Conservation (phyloP, 2,797 vertebrate species). For the Chiloscyllium punctatum region DNA sequence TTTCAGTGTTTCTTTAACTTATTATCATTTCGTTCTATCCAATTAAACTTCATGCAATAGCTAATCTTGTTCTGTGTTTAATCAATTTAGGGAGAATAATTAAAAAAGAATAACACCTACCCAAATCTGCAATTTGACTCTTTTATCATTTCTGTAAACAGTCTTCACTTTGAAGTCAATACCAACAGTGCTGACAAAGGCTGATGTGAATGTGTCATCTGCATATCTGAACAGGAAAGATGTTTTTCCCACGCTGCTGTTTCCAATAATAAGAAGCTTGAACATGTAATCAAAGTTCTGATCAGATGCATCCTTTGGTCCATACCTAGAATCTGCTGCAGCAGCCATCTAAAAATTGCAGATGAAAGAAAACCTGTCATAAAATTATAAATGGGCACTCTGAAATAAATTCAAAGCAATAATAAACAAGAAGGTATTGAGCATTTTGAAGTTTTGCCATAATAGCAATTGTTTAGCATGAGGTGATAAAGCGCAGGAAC, state of each 20-base stretch:
- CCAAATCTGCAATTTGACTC: constrained; percentile 96
- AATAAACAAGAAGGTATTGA: not conserved
- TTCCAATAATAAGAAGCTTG: constrained; percentile 93
- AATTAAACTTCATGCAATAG: not conserved
- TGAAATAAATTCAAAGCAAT: not conserved
- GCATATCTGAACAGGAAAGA: constrained; percentile 93
- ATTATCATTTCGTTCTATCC: not conserved
- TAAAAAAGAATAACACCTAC: constrained; percentile 59
- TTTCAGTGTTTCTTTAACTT: not conserved
- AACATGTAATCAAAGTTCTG: constrained; percentile 99
- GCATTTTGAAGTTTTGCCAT: not conserved
- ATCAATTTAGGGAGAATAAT: not conserved
- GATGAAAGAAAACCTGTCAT: constrained; percentile 20
- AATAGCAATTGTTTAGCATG: not conserved
- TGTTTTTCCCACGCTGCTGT: constrained; percentile 94
- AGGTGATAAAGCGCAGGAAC: not conserved
- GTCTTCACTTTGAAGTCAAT: constrained; percentile 99
- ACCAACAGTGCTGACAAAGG: constrained; percentile 93
- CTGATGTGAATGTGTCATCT: constrained; percentile 88
- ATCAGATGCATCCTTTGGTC: constrained; percentile 85
- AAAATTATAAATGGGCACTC: not conserved
- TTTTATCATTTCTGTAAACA: constrained; percentile 89
- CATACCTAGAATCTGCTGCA: constrained; percentile 79
- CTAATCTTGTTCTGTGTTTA: not conserved
- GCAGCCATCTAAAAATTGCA: constrained; percentile 79